These are phyloP conservation scores for Tinea semifulvella DNA, from an alignment of 2,888 invertebrate species.

Conservation along the genomic window DNA sequence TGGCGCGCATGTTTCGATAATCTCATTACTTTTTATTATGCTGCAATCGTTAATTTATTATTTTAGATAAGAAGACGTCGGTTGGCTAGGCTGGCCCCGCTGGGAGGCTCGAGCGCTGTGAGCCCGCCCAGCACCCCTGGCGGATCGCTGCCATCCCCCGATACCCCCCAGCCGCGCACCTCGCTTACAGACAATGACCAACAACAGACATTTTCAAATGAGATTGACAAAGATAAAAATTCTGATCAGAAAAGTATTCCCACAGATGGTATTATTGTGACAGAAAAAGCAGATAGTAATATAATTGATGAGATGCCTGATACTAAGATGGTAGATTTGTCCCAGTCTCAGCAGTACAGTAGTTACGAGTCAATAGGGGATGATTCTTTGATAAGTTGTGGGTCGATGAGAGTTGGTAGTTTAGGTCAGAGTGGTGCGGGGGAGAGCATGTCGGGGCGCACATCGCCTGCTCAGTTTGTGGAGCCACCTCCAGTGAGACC, in stretches of 20 bases:
- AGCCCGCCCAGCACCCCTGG: constrained; percentile 58
- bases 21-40: background rate
- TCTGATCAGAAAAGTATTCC: constrained; percentile 48
- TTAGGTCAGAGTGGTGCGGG: constrained; percentile 45
- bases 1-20: constrained; percentile 21
- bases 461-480: constrained; percentile 57
- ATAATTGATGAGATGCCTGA: constrained; percentile 60
- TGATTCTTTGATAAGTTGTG: constrained; percentile 52
- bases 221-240: constrained; percentile 41
- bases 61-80: constrained; percentile 80
- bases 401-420: constrained; percentile 48
- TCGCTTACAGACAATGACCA: constrained; percentile 40
- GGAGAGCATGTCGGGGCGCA: constrained; percentile 53
- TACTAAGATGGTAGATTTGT: constrained; percentile 61
- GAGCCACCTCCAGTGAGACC: constrained; percentile 53
- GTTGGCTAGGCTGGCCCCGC: constrained; percentile 74
- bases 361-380: constrained; percentile 62
- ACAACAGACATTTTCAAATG: constrained; percentile 43
- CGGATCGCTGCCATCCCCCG: constrained; percentile 42
- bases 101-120: constrained; percentile 57
- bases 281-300: constrained; percentile 56
- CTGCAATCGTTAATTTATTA: constrained; percentile 20
- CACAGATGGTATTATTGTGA: constrained; percentile 55
- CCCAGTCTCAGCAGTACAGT: constrained; percentile 57
- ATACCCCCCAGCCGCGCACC: constrained; percentile 31